Evolutionary conservation across 2,888 invertebrate genomes (phyloP).

Genomic region (Asteroscopus sphinx): DNA sequence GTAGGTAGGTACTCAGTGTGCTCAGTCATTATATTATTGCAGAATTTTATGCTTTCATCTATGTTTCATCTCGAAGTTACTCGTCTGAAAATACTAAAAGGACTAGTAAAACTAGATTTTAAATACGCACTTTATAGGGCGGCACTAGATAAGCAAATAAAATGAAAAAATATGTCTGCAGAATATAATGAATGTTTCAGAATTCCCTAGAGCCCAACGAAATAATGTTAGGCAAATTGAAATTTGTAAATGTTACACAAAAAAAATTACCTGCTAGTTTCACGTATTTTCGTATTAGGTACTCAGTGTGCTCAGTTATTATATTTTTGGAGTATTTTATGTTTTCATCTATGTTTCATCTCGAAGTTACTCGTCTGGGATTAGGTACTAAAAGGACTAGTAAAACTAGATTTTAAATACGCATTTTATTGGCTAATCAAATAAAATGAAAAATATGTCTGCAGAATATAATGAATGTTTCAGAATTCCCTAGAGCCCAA

Average conservation of each 20-base stretch:
- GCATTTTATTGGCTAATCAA: slow-evolving; percentile 25
- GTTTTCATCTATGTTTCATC: slow-evolving; percentile 15
- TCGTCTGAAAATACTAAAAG: slow-evolving; percentile 10
- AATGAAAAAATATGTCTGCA: slow-evolving; percentile 1
- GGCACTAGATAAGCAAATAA: slow-evolving; percentile 30
- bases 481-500: slow-evolving; percentile 1
- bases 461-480: background rate
- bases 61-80: slow-evolving; percentile 8
- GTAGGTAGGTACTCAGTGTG: too few species aligned
- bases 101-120: background rate
- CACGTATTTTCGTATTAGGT: too few species aligned
- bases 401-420: slow-evolving; percentile 4
- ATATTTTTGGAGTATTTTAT: slow-evolving; percentile 11
- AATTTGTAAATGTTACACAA: too few species aligned
- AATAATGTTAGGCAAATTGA: too few species aligned
- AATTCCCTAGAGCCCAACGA: background rate
- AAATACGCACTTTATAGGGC: slow-evolving; percentile 17
- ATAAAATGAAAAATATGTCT: slow-evolving; percentile 11
- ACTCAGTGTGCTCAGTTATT: too few species aligned
- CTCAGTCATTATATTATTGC: slow-evolving; percentile 2
- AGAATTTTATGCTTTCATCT: slow-evolving; percentile 16
- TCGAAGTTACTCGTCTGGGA: slow-evolving; percentile 4
- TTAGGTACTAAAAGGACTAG: slow-evolving; percentile 3
- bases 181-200: background rate
- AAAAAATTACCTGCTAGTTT: too few species aligned